Conservation (phyloP, 2,888 invertebrate genomes). For the Melieria omissa region DNA sequence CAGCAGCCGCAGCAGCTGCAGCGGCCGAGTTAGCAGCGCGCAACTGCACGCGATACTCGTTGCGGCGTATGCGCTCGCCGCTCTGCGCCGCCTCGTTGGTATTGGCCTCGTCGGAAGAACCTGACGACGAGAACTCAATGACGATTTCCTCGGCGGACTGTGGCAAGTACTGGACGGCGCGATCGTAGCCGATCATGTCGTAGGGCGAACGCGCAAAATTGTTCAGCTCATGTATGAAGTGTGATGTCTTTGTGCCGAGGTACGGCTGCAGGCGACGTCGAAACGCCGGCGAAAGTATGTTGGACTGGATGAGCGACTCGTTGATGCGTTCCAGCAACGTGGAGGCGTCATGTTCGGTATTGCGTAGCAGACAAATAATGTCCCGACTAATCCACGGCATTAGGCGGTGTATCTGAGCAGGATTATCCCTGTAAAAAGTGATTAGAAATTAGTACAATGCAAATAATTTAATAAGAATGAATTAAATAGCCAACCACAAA, state of each 20-base stretch:
- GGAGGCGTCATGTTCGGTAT: slow-evolving; percentile 72
- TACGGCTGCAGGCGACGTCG: slow-evolving; percentile 76
- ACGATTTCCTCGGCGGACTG: slow-evolving; percentile 58
- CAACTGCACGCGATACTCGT: slow-evolving; percentile 37
- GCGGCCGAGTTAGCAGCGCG: slow-evolving; percentile 15
- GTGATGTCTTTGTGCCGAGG: slow-evolving; percentile 78
- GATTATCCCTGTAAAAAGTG: slow-evolving; percentile 72
- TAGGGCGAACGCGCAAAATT: slow-evolving; percentile 88
- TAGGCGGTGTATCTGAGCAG: slow-evolving; percentile 82
- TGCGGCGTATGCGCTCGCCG: slow-evolving; percentile 26
- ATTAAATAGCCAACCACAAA: too few species aligned
- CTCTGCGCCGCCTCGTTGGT: slow-evolving; percentile 22
- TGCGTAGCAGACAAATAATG: slow-evolving; percentile 75
- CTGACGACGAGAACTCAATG: slow-evolving; percentile 57
- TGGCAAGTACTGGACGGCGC: slow-evolving; percentile 75
- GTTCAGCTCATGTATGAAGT: slow-evolving; percentile 90
- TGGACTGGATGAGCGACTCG: slow-evolving; percentile 75
- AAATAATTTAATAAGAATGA: slow-evolving; percentile 14
- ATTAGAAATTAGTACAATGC: neutral
- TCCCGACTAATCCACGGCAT: slow-evolving; percentile 91
- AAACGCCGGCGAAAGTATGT: slow-evolving; percentile 73
- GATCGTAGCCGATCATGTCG: slow-evolving; percentile 86
- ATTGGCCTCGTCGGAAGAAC: slow-evolving; percentile 51
- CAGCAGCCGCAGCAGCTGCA: slow-evolving; percentile 14
- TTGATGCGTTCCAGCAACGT: slow-evolving; percentile 78